Evolutionary conservation across 2,113 vertebrate genomes (phyloP).

Genomic region (Lonchura striata): DNA sequence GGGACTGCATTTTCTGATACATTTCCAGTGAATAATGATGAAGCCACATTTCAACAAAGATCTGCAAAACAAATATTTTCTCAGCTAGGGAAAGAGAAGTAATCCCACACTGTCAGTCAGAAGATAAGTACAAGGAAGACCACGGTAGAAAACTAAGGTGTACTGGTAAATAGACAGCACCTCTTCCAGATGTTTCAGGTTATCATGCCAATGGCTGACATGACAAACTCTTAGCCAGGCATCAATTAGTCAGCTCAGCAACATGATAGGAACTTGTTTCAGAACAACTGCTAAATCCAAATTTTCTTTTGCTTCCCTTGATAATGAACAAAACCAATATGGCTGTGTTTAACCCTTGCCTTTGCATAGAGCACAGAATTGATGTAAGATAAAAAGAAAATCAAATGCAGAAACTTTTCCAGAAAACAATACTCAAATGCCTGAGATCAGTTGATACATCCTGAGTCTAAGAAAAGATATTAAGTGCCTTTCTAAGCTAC

Average conservation of each 20-base stretch:
- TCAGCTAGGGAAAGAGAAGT: neutral
- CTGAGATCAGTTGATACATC: neutral
- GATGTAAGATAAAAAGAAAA: neutral
- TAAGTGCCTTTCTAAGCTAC: neutral
- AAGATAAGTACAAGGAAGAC: neutral
- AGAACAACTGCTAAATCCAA: neutral
- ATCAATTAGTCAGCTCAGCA: neutral
- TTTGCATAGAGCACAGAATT: neutral
- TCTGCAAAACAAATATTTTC: conserved; percentile 71
- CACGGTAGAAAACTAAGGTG: neutral
- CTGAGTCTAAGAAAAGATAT: neutral
- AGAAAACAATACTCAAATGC: neutral
- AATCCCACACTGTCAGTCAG: neutral
- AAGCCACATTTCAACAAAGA: conserved; percentile 98
- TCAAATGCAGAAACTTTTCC: neutral
- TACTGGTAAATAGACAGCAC: neutral
- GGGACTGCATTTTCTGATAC: conserved; percentile 98
- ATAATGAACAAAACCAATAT: neutral
- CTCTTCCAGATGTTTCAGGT: neutral
- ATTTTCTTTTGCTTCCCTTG: neutral
- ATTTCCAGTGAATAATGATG: conserved; percentile 96
- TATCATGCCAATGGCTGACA: neutral
- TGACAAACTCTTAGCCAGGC: neutral
- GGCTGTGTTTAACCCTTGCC: neutral
- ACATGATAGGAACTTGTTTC: neutral